A percentile compares a stretch with the other conserved stretches of the same genome.
Conservation (phyloP, 1,140 invertebrate genomes). For the Zaprionus inermis region DNA sequence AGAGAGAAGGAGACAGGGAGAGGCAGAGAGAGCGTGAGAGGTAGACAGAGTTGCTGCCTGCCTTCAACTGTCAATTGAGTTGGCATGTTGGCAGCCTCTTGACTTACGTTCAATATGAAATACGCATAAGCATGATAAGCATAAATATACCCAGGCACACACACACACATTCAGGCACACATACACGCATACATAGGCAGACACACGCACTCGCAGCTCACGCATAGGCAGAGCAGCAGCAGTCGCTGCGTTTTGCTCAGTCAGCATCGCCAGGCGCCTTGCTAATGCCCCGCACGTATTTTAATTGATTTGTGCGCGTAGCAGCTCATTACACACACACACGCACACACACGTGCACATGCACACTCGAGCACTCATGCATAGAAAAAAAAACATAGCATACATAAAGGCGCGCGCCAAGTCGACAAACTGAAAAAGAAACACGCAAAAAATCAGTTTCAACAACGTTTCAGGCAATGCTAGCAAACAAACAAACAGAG, state of each 20-base stretch:
- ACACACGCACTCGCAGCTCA: background rate
- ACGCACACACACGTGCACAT: conserved; percentile 11
- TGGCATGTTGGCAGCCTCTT: conserved; percentile 81
- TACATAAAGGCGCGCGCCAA: conserved; percentile 2
- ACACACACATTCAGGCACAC: background rate
- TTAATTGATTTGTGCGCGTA: conserved; percentile 78
- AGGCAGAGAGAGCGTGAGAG: too few relatives aligned
- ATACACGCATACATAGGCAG: background rate
- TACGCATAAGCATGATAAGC: conserved; percentile 75
- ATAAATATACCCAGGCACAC: conserved; percentile 49
- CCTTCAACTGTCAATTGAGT: conserved; percentile 80
- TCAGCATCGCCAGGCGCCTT: conserved; percentile 43
- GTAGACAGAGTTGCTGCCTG: conserved; percentile 34
- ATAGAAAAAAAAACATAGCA: background rate
- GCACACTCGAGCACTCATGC: background rate
- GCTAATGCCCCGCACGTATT: conserved; percentile 77
- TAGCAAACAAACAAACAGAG: conserved; percentile 63
- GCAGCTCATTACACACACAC: conserved; percentile 71
- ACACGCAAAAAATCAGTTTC: conserved; percentile 55
- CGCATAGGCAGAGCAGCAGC: background rate
- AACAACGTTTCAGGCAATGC: conserved; percentile 58
- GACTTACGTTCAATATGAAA: conserved; percentile 77
- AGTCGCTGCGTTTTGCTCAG: conserved; percentile 51
- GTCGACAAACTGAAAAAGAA: conserved; percentile 20
- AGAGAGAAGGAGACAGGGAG: too few relatives aligned